phyloP scores from a whole-genome alignment of 2,888 invertebrate species.

The Unio delphinus region DNA sequence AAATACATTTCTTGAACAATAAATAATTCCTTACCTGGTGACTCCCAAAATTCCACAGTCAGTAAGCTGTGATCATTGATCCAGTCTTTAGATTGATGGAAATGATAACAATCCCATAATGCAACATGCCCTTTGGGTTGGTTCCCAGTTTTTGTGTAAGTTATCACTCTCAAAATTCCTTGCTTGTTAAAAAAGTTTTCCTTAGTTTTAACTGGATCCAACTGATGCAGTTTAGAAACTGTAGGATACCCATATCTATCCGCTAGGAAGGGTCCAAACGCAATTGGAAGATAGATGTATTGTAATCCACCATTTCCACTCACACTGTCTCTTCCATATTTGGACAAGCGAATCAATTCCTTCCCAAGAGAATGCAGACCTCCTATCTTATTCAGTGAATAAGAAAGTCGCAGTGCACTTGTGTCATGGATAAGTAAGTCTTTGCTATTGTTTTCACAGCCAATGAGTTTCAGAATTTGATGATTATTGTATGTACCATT shows the following conservation, averaged over 20 bases:
- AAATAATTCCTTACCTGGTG: slow-evolving; percentile 56
- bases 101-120: slow-evolving; percentile 69
- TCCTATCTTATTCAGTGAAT: slow-evolving; percentile 62
- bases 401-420: slow-evolving; percentile 65
- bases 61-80: slow-evolving; percentile 59
- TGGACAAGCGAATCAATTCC: slow-evolving; percentile 58
- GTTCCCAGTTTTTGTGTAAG: slow-evolving; percentile 61
- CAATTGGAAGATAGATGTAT: slow-evolving; percentile 66
- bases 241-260: slow-evolving; percentile 67
- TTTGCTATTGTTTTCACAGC: slow-evolving; percentile 31
- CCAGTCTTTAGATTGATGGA: slow-evolving; percentile 67
- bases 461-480: slow-evolving; percentile 52
- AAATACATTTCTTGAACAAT: too few relatives aligned
- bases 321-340: slow-evolving; percentile 64
- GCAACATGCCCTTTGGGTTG: slow-evolving; percentile 66
- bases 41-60: slow-evolving; percentile 69
- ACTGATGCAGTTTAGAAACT: slow-evolving; percentile 56
- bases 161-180: slow-evolving; percentile 65
- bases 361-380: slow-evolving; percentile 63
- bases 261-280: slow-evolving; percentile 66
- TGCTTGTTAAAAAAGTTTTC: slow-evolving; percentile 63
- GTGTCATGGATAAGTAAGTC: slow-evolving; percentile 62
- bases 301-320: slow-evolving; percentile 55
- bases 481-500: slow-evolving; percentile 61
- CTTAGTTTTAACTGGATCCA: slow-evolving; percentile 55